Evolutionary conservation across 2,888 invertebrate species (phyloP).

Genomic region (Acanthosepion esculentum): DNA sequence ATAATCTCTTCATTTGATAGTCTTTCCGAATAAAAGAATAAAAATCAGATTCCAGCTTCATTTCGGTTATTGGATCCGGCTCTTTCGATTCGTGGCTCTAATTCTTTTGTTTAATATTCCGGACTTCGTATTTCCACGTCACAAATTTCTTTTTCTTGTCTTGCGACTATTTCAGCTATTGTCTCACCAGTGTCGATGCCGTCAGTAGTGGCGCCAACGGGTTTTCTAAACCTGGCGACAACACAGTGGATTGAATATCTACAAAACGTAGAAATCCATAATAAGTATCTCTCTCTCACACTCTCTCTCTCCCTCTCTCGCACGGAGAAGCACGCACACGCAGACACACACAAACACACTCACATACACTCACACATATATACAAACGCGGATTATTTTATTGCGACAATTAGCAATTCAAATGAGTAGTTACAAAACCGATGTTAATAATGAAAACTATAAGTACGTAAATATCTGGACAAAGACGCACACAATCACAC

Average conservation of each 20-base stretch:
- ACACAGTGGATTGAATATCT: not conserved
- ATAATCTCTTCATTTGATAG: not conserved
- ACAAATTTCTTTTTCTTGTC: too few species aligned
- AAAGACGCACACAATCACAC: too few species aligned
- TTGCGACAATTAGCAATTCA: not conserved
- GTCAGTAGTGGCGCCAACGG: not conserved
- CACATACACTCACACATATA: too few species aligned
- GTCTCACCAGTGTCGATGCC: not conserved
- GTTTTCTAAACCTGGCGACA: not conserved
- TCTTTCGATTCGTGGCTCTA: not conserved
- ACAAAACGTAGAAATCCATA: not conserved
- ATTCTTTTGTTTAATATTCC: slow-evolving; percentile 23
- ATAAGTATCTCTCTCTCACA: too few species aligned
- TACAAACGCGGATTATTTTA: not conserved
- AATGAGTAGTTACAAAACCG: too few species aligned
- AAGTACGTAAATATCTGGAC: too few species aligned
- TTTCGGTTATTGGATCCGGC: not conserved
- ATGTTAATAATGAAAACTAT: too few species aligned
- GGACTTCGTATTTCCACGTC: not conserved
- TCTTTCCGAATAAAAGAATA: not conserved
- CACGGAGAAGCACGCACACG: too few species aligned
- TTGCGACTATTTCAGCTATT: not conserved
- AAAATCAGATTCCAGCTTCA: not conserved
- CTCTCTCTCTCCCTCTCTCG: too few species aligned
- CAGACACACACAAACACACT: too few species aligned